Evolutionary conservation across 2,113 vertebrate species (phyloP), one percentile per base, ranked within the genome.

Genomic region (Cebidichthys violaceus): DNA sequence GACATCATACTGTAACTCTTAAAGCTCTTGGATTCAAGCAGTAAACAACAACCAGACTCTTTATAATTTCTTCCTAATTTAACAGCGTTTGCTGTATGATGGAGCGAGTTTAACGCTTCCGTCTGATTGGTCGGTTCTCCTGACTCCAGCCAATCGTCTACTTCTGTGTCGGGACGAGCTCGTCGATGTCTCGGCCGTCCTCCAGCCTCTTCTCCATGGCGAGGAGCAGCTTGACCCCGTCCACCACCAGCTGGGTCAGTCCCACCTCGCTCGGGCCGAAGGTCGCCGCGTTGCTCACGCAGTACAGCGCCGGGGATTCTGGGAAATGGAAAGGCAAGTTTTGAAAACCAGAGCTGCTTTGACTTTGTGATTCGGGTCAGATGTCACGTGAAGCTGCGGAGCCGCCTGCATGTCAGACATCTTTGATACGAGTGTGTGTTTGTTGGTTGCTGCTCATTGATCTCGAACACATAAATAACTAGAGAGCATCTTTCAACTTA

Each of bases 131-230:
- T 33, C 31, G 4, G 45, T 18, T 7, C 24, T 41, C 9, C 70
- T 55, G 11, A 0, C 31, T 54, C 52, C 61, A 24, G 55, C 64
- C 59, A 66, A 6, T 81, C 52, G 15, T 84, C 76, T 91, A 94
- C 80, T 95, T 95, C 79, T 94, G 93, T 9, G 92, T 31, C 10
- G 94, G 95, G 20, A 95, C 71, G 3, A 95, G 90, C 41, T 94
- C 86, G 0, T 94, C 87, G 29, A 95, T 91, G 55, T 86, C 78
- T 0, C 59, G 8, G 0, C 75, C 60, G 2, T 10, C 61, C 66
- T 93, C 80, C 85, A 95, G 90, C 67, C 82, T 88, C 85, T 84
- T 94, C 85, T 95, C 95, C 88, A 95, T 95, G 74, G 76, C 43
- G 14, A 94, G 74, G 7, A 95, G 91, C 68, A 95, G 90, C 62